These are phyloP conservation scores for Potamilus streckersoni DNA, from an alignment of 1,140 invertebrate genomes.

Conservation along the genomic window DNA sequence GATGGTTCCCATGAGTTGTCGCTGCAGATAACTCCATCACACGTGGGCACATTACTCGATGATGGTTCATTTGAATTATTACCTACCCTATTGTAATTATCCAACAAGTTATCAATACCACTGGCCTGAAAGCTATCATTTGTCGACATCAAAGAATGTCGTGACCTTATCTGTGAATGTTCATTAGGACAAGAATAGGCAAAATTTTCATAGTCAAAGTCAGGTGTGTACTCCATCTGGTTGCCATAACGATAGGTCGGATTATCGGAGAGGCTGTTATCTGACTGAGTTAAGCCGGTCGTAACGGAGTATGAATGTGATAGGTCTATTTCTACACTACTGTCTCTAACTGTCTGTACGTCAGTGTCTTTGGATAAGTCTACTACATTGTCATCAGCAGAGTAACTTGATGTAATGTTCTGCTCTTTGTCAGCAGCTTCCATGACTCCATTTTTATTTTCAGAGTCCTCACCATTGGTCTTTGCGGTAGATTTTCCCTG, in stretches of 20 bases:
- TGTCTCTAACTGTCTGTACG: not conserved
- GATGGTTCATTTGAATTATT: too few species aligned
- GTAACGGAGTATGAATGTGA: slow-evolving; percentile 1
- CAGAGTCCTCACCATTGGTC: not conserved
- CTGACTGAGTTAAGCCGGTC: slow-evolving; percentile 23
- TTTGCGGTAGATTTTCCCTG: too few species aligned
- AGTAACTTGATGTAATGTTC: not conserved
- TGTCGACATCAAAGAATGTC: too few species aligned
- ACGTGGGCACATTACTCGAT: too few species aligned
- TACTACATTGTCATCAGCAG: not conserved
- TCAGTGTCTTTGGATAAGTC: not conserved
- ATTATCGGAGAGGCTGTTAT: slow-evolving; percentile 22
- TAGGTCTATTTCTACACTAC: not conserved
- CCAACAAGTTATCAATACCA: too few species aligned
- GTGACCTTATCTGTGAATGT: too few species aligned
- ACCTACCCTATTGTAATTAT: too few species aligned
- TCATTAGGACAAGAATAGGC: slow-evolving; percentile 13
- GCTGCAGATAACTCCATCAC: too few species aligned
- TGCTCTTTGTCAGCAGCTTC: not conserved
- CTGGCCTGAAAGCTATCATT: too few species aligned
- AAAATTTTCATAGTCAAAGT: slow-evolving; percentile 1
- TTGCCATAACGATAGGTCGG: slow-evolving; percentile 26
- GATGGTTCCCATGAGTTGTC: too few species aligned
- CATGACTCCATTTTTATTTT: not conserved
- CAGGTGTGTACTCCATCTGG: slow-evolving; percentile 9